These are phyloP conservation scores for Oscheius myriophilus DNA, from an alignment of 2,888 invertebrate species.

Conservation along the genomic window DNA sequence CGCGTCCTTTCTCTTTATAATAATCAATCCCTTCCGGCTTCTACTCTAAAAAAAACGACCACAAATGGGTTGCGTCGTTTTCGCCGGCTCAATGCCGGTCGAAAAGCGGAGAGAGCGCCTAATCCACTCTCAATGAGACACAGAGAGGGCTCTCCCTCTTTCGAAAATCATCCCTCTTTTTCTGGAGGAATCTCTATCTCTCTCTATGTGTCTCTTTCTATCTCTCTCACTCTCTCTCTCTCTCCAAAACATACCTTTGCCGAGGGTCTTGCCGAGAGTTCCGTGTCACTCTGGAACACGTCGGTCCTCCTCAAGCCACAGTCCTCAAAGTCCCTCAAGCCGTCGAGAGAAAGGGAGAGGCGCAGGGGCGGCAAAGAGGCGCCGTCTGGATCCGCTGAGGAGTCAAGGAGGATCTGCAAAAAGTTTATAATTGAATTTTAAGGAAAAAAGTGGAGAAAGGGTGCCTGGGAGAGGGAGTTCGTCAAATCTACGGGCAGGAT, in stretches of 20 bases:
- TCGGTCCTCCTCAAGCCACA: conserved; percentile 14
- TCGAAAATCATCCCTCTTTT: background rate
- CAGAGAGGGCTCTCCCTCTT: background rate
- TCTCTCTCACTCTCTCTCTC: no score
- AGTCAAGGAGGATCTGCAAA: conserved; percentile 26
- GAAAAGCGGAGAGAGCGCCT: background rate
- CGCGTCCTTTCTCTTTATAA: no score
- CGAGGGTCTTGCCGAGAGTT: conserved; percentile 12
- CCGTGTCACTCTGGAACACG: conserved; percentile 22
- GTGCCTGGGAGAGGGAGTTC: no score
- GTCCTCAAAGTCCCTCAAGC: conserved; percentile 14
- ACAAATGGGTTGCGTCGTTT: no score
- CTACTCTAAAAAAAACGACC: no score
- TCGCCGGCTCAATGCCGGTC: background rate
- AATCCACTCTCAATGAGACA: background rate
- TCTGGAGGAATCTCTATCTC: no score
- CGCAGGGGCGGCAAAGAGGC: conserved; percentile 8
- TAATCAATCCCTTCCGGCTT: no score
- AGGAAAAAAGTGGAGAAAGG: no score
- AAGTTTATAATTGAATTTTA: background rate
- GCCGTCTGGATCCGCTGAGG: conserved; percentile 27
- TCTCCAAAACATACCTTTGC: background rate
- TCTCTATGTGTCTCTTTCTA: no score
- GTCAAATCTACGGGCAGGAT: no score
- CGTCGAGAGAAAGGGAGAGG: conserved; percentile 18